Conservation (phyloP, 2,113 vertebrate species). For the Tetraodon nigroviridis region DNA sequence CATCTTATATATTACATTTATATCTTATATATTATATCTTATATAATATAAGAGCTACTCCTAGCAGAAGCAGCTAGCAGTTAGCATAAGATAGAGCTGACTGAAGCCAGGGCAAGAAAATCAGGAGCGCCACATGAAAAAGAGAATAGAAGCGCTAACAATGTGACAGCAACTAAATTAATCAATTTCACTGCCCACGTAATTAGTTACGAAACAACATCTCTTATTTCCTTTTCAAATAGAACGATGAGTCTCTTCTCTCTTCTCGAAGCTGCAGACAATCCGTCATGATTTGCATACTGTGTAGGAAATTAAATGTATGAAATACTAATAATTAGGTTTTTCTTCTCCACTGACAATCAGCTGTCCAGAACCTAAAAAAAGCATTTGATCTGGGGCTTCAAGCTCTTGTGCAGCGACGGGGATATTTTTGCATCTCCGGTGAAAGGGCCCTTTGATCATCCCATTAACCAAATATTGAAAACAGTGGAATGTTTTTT, state of each 20-base stretch:
- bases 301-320: constrained; percentile 45
- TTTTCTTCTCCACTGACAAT: background rate
- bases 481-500: constrained; percentile 47
- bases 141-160: background rate
- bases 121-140: too few relatives aligned
- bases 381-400: constrained; percentile 27
- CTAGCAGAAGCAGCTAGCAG: too few relatives aligned
- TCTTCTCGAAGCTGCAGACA: constrained; percentile 43
- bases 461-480: constrained; percentile 32
- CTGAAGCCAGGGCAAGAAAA: too few relatives aligned
- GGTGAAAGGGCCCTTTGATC: constrained; percentile 43
- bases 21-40: too few relatives aligned
- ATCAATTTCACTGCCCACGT: background rate
- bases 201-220: constrained; percentile 12
- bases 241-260: constrained; percentile 20
- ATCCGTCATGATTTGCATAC: constrained; percentile 38
- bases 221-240: constrained; percentile 12
- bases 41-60: too few relatives aligned
- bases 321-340: constrained; percentile 26
- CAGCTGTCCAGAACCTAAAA: constrained; percentile 24
- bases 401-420: constrained; percentile 31
- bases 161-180: background rate
- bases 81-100: too few relatives aligned
- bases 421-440: constrained; percentile 22
- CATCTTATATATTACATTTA: too few relatives aligned